Conservation (phyloP, 2,888 invertebrate genomes). For the Oxycera nigricornis region DNA sequence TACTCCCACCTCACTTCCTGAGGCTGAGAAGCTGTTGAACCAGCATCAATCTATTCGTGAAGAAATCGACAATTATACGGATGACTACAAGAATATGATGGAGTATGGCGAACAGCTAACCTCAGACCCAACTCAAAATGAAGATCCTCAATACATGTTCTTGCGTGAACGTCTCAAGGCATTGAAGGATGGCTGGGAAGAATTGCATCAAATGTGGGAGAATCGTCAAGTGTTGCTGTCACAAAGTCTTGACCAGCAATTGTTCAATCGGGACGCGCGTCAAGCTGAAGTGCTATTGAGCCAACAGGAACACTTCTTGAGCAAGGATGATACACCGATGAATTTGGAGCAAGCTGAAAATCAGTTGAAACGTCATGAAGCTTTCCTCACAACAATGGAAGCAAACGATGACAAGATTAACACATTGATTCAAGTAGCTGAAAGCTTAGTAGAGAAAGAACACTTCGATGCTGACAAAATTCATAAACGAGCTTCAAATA, state of each 20-base stretch:
- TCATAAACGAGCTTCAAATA: constrained; percentile 93
- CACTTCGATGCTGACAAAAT: constrained; percentile 98
- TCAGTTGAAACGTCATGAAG: constrained; percentile 95
- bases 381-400: constrained; percentile 99
- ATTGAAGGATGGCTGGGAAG: constrained; percentile 98
- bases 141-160: constrained; percentile 99
- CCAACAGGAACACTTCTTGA: constrained; percentile 97
- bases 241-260: constrained; percentile 93
- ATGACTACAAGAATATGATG: constrained; percentile 99
- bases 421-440: constrained; percentile 92
- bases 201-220: constrained; percentile 99
- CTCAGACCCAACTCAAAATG: constrained; percentile 82
- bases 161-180: constrained; percentile 96
- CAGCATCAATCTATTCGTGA: constrained; percentile 99
- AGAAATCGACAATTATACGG: constrained; percentile 98
- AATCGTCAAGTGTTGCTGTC: constrained; percentile 93
- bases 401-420: constrained; percentile 99
- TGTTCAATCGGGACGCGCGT: constrained; percentile 94
- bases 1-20: constrained; percentile 89
- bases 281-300: constrained; percentile 97
- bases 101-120: constrained; percentile 97
- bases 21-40: constrained; percentile 95
- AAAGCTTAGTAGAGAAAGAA: constrained; percentile 86
- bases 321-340: constrained; percentile 94
- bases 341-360: constrained; percentile 98